Conservation (phyloP, 2,888 invertebrate genomes). For the Fissipunctia ypsillon region DNA sequence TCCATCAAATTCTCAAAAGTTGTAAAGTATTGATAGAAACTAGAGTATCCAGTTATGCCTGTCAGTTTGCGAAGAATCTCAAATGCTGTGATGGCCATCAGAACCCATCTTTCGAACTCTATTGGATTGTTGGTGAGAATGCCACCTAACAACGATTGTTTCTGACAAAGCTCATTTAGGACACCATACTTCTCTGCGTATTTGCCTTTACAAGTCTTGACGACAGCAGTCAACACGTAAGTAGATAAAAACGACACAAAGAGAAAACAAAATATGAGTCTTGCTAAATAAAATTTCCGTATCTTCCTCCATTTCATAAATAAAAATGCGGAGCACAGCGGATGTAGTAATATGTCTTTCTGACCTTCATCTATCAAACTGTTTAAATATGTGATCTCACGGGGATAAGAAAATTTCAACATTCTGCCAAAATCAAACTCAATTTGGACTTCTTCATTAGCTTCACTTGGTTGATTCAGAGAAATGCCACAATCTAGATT, state of each 20-base stretch:
- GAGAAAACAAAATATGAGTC: constrained; percentile 94
- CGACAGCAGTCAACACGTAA: constrained; percentile 95
- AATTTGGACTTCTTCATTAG: constrained; percentile 95
- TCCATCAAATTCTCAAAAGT: constrained; percentile 96
- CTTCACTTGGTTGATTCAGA: constrained; percentile 93
- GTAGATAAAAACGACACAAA: constrained; percentile 95
- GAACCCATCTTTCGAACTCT: constrained; percentile 94
- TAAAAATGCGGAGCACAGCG: constrained; percentile 96
- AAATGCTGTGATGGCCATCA: constrained; percentile 94
- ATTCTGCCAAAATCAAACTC: constrained; percentile 95
- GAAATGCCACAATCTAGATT: constrained; percentile 95
- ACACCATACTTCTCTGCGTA: constrained; percentile 88
- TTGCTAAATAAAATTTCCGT: constrained; percentile 95
- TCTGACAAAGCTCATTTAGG: constrained; percentile 93
- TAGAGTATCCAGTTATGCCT: constrained; percentile 95
- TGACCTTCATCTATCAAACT: constrained; percentile 97
- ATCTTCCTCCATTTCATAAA: constrained; percentile 98
- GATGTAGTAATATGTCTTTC: constrained; percentile 96
- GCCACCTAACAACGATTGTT: constrained; percentile 93
- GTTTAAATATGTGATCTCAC: constrained; percentile 96
- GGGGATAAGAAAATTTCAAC: constrained; percentile 95
- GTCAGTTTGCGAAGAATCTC: constrained; percentile 95
- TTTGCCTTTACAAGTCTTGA: constrained; percentile 92
- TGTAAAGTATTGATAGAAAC: constrained; percentile 94
- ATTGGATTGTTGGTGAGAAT: constrained; percentile 94